These are phyloP conservation scores for Pangasianodon hypophthalmus DNA, from an alignment of 2,113 vertebrate species.

Conservation along the genomic window DNA sequence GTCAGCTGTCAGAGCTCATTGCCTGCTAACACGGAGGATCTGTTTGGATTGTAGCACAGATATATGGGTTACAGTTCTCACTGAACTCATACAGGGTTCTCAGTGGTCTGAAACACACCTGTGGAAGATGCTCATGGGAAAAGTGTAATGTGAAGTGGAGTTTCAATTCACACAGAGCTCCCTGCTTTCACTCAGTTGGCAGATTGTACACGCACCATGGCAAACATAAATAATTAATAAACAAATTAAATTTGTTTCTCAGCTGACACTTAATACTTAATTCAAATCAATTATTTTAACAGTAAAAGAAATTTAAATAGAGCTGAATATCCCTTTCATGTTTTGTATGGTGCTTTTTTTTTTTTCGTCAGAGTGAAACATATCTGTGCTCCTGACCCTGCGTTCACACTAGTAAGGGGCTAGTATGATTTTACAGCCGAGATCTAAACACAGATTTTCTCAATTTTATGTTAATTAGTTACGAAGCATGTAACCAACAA, in stretches of 20 bases:
- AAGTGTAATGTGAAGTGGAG: not conserved
- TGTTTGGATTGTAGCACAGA: constrained; percentile 30
- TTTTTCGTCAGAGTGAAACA: not conserved
- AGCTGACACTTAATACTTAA: not conserved
- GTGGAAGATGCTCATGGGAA: not conserved
- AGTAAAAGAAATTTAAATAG: not conserved
- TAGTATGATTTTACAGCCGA: not conserved
- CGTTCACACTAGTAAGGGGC: not conserved
- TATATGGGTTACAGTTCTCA: not conserved
- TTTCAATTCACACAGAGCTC: constrained; percentile 33
- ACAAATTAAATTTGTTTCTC: not conserved
- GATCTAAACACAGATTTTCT: not conserved
- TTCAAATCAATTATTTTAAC: not conserved
- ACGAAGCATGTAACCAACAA: not conserved
- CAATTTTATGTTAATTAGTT: not conserved
- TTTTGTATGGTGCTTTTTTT: not conserved
- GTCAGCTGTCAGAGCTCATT: constrained; percentile 42
- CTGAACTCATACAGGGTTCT: not conserved
- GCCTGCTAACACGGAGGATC: not conserved
- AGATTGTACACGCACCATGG: not conserved
- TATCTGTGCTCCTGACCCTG: not conserved
- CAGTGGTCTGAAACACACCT: not conserved
- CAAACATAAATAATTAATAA: not conserved
- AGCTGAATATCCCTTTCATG: not conserved
- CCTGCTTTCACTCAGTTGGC: constrained; percentile 27